These are phyloP conservation scores for Spodoptera litura DNA, from an alignment of 1,140 invertebrate genomes.

Conservation along the genomic window DNA sequence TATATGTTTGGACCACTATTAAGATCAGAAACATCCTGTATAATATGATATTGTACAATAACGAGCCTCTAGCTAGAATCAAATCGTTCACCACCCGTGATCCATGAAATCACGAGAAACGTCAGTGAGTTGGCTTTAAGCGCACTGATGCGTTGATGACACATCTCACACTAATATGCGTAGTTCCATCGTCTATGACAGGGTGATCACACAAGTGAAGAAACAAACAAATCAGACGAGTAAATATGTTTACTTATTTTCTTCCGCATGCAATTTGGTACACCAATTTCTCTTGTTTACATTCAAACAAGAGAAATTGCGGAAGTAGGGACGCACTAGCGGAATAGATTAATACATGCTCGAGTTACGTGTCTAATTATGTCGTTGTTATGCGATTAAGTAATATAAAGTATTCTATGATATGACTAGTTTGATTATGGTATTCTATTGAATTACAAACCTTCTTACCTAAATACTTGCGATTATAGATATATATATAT, in stretches of 20 bases:
- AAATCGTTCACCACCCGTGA: constrained; percentile 21
- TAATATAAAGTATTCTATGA: too few species aligned
- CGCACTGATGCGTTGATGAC: constrained; percentile 12
- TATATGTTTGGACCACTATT: too few species aligned
- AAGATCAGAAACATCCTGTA: neutral
- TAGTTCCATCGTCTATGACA: constrained; percentile 15
- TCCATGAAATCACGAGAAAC: constrained; percentile 22
- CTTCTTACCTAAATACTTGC: too few species aligned
- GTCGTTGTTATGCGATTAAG: too few species aligned
- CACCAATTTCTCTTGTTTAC: neutral
- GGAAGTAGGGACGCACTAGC: neutral
- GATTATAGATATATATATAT: too few species aligned
- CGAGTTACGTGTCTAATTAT: too few species aligned
- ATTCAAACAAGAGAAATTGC: constrained; percentile 4
- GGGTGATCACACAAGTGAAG: neutral
- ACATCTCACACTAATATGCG: constrained; percentile 23
- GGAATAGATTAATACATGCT: too few species aligned
- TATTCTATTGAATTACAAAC: too few species aligned
- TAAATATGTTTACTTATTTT: neutral
- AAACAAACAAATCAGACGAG: neutral
- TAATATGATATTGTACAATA: neutral
- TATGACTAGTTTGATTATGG: too few species aligned
- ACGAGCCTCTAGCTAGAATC: constrained; percentile 4
- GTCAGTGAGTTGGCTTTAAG: constrained; percentile 20
- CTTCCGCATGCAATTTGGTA: neutral